Evolutionary conservation across 1,140 invertebrate genomes (phyloP), one percentile per base, ranked within the genome.

Genomic region (Pectinophora gossypiella): DNA sequence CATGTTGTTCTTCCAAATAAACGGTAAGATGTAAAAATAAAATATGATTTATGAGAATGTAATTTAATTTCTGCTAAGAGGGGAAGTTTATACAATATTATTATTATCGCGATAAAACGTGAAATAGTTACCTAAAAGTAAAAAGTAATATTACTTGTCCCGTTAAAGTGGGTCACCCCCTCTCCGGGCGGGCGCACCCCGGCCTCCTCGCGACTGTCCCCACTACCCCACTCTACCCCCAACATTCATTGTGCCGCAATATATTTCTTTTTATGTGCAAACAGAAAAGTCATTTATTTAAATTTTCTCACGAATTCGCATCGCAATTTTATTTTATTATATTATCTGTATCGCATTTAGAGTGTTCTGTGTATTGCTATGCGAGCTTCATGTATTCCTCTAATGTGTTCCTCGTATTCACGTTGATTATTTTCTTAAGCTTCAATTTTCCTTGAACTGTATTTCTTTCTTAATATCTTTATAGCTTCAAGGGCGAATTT

Each of bases 231-330:
- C 61, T 60, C 71, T 68, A 64, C 76, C 78, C 72, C 72, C 73
- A 73, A 84, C 79, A 86, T 83, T 83, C 80, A 84, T 85, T 86
- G 81, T 85, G 83, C 81, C 81, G 83, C 83, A 86, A 86, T 86
- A 86, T 86, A 86, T 85, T 86, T 85, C 79, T 84, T 85, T 86
- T 86, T 86, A 86, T 86, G 83, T 86, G 80, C 83, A 86, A 86
- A 86, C 81, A 85, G 83, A 86, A 86, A 84, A 86, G 83, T 85
- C 81, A 86, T 84, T 85, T 86, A 86, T 86, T 86, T 84, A 86
- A 86, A 86, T 83, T 86, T 86, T 84, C 83, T 86, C 83, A 86
- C 83, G 83, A 86, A 86, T 86, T 85, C 78, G 72, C 80, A 81
- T 80, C 73, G 81, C 79, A 87, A 86, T 87, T 87, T 87, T 79